Conservation (phyloP, 2,113 vertebrate species). For the Syngnathoides biaculeatus region DNA sequence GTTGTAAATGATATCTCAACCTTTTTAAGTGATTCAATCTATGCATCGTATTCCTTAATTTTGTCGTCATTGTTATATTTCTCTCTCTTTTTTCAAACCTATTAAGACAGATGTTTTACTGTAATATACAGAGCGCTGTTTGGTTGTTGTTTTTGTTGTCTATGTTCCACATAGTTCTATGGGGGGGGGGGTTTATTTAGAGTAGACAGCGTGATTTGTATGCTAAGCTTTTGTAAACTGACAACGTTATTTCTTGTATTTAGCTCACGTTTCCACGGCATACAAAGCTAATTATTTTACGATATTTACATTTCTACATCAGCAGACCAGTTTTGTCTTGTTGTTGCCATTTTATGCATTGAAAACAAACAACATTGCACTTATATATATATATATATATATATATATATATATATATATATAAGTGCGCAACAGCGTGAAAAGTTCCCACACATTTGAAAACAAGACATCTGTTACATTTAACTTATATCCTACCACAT, state of each 20-base stretch:
- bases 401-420: slow-evolving; percentile 24
- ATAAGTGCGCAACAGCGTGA: slow-evolving; percentile 59
- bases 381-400: slow-evolving; percentile 69
- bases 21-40: slow-evolving; percentile 84
- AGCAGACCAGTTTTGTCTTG: slow-evolving; percentile 68
- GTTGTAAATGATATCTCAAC: slow-evolving; percentile 78
- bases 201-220: slow-evolving; percentile 80
- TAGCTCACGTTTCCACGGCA: slow-evolving; percentile 80
- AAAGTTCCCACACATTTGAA: slow-evolving; percentile 73
- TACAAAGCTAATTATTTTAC: slow-evolving; percentile 57
- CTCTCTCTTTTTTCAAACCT: slow-evolving; percentile 68
- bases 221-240: slow-evolving; percentile 88
- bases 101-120: slow-evolving; percentile 83
- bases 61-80: slow-evolving; percentile 60
- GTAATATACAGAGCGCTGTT: slow-evolving; percentile 93
- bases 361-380: slow-evolving; percentile 77
- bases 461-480: slow-evolving; percentile 78
- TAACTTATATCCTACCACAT: slow-evolving; percentile 83
- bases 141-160: slow-evolving; percentile 78
- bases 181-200: slow-evolving; percentile 81
- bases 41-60: slow-evolving; percentile 89
- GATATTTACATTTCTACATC: slow-evolving; percentile 69
- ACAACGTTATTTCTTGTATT: slow-evolving; percentile 77
- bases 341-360: slow-evolving; percentile 63
- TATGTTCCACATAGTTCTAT: slow-evolving; percentile 84